Evolutionary conservation across 2,797 vertebrate genomes (phyloP).

Genomic region (Pelodytes ibericus): DNA sequence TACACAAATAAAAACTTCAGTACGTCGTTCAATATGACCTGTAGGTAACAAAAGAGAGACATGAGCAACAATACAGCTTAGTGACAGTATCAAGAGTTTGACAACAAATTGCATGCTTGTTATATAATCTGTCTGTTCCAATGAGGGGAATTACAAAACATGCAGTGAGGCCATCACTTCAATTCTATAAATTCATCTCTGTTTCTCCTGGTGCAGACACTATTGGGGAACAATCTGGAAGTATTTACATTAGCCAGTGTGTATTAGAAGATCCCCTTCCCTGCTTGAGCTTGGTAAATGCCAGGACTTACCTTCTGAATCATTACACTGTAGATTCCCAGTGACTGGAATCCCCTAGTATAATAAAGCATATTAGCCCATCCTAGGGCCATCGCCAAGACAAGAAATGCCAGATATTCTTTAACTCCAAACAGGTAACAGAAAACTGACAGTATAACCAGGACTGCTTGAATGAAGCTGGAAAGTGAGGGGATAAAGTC

Average conservation of each 20-base stretch:
- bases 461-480: conserved; percentile 78
- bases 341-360: conserved; percentile 79
- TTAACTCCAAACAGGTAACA: conserved; percentile 78
- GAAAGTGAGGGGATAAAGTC: conserved; percentile 53
- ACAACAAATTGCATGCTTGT: too few relatives aligned
- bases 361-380: conserved; percentile 83
- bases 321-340: conserved; percentile 83
- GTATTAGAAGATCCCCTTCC: too few relatives aligned
- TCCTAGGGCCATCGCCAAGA: conserved; percentile 79
- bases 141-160: too few relatives aligned
- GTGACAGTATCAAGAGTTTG: too few relatives aligned
- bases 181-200: too few relatives aligned
- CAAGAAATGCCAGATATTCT: conserved; percentile 77
- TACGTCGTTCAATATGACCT: conserved; percentile 80
- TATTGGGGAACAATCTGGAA: too few relatives aligned
- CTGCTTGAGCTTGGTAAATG: too few relatives aligned
- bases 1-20: conserved; percentile 80
- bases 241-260: too few relatives aligned
- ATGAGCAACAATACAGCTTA: too few relatives aligned
- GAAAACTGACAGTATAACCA: conserved; percentile 79
- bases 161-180: too few relatives aligned
- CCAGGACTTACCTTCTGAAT: conserved; percentile 74
- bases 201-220: too few relatives aligned
- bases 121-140: too few relatives aligned
- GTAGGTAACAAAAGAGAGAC: conserved; percentile 14